Conservation (phyloP, 2,113 vertebrate species). For the Silurus meridionalis region DNA sequence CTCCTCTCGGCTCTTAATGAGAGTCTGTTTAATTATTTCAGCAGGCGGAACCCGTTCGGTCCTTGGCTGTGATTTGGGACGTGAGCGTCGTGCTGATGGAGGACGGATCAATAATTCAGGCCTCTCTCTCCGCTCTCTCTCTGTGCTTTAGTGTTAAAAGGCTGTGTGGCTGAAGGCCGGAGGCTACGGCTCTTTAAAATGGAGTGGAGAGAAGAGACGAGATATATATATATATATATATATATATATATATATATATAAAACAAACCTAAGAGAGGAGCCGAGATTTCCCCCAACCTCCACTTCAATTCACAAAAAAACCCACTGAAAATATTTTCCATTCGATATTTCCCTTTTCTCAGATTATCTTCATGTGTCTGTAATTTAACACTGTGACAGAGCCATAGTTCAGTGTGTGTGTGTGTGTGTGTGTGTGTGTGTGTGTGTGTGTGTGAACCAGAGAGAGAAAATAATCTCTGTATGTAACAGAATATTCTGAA, state of each 20-base stretch:
- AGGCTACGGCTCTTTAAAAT: slow-evolving; percentile 71
- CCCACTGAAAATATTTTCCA: not conserved
- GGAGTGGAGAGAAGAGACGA: slow-evolving; percentile 53
- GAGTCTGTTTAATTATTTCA: slow-evolving; percentile 98
- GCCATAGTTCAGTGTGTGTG: not conserved
- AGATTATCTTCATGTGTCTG: not conserved
- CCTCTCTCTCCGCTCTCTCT: slow-evolving; percentile 78
- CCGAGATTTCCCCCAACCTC: not conserved
- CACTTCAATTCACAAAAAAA: not conserved
- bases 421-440: not conserved
- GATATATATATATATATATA: slow-evolving; percentile 3
- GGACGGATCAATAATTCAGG: slow-evolving; percentile 99
- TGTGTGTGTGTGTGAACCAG: not conserved
- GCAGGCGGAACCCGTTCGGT: slow-evolving; percentile 74
- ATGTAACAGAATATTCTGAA: slow-evolving; percentile 7
- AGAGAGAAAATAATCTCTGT: not conserved
- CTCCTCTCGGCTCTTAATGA: slow-evolving; percentile 85
- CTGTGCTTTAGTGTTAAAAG: slow-evolving; percentile 91
- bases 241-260: not conserved
- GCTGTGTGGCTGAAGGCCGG: slow-evolving; percentile 82
- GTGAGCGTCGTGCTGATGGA: slow-evolving; percentile 98
- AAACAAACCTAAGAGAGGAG: not conserved
- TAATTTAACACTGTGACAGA: slow-evolving; percentile 9
- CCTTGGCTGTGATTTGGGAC: slow-evolving; percentile 87
- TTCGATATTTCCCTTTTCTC: too few species aligned